A percentile compares a stretch with the other conserved stretches of the same genome.
These are phyloP conservation scores for Acrocera orbiculus DNA, from an alignment of 2,888 invertebrate species.

Conservation along the genomic window DNA sequence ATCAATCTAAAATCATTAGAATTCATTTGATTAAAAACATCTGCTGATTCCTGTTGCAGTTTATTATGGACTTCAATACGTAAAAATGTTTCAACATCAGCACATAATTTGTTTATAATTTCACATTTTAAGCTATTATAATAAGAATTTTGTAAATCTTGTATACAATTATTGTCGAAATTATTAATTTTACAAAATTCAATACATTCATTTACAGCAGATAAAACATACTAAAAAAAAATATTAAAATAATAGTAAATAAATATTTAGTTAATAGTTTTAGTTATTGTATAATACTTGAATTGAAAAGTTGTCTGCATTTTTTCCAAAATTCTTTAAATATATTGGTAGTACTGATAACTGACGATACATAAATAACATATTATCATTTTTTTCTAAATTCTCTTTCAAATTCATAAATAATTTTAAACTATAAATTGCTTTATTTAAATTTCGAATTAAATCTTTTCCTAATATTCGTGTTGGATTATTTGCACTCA, in stretches of 20 bases:
- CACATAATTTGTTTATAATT: constrained; percentile 55
- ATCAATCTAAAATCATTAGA: constrained; percentile 47
- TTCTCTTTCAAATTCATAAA: constrained; percentile 41
- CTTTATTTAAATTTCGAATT: constrained; percentile 38
- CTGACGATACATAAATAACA: constrained; percentile 69
- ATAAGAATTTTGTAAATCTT: too few relatives aligned
- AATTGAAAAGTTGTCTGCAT: constrained; percentile 38
- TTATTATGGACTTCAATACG: constrained; percentile 64
- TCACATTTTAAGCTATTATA: constrained; percentile 33
- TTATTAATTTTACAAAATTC: too few relatives aligned
- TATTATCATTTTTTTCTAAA: constrained; percentile 46
- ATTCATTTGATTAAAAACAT: constrained; percentile 46
- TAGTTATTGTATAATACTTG: constrained; percentile 18
- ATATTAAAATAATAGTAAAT: background rate
- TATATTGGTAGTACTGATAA: constrained; percentile 58
- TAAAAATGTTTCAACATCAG: constrained; percentile 80
- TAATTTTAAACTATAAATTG: constrained; percentile 46
- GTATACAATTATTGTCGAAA: too few relatives aligned
- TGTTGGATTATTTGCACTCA: constrained; percentile 46
- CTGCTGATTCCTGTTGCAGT: constrained; percentile 53
- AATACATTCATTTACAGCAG: constrained; percentile 32
- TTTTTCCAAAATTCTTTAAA: constrained; percentile 49
- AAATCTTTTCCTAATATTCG: constrained; percentile 44
- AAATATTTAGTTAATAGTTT: background rate
- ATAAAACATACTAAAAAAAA: constrained; percentile 35